phyloP scores from a whole-genome alignment of 2,113 vertebrate species.

The Marmota flaviventris region DNA sequence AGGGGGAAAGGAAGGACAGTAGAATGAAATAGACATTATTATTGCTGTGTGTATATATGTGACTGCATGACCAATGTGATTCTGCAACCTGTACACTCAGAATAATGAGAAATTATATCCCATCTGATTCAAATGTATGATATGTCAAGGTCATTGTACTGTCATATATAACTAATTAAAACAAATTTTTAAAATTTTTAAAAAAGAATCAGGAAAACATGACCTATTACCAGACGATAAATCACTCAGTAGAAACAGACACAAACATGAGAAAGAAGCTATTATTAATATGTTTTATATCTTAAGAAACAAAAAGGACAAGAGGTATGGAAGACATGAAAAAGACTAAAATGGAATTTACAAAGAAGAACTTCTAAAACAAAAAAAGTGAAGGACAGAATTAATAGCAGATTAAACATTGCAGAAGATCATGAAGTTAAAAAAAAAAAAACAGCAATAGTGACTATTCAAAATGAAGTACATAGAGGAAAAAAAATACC shows the following conservation, averaged over 20 bases:
- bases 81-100: too few species aligned
- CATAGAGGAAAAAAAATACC: neutral
- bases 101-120: too few species aligned
- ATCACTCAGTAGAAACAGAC: neutral
- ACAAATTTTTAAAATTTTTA: too few species aligned
- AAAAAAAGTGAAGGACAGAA: neutral
- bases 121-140: too few species aligned
- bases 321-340: neutral
- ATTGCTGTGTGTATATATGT: too few species aligned
- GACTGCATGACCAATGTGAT: too few species aligned
- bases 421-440: neutral
- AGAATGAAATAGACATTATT: too few species aligned
- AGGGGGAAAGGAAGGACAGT: too few species aligned
- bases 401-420: neutral
- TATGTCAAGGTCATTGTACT: too few species aligned
- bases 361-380: neutral
- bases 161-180: too few species aligned
- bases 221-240: neutral
- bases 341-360: neutral
- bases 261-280: neutral
- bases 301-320: neutral
- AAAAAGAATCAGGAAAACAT: neutral
- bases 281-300: neutral
- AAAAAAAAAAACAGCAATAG: neutral
- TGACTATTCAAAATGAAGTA: constrained; percentile 36